Evolutionary conservation across 2,113 vertebrate species (phyloP).

Genomic region (Apteryx owenii): DNA sequence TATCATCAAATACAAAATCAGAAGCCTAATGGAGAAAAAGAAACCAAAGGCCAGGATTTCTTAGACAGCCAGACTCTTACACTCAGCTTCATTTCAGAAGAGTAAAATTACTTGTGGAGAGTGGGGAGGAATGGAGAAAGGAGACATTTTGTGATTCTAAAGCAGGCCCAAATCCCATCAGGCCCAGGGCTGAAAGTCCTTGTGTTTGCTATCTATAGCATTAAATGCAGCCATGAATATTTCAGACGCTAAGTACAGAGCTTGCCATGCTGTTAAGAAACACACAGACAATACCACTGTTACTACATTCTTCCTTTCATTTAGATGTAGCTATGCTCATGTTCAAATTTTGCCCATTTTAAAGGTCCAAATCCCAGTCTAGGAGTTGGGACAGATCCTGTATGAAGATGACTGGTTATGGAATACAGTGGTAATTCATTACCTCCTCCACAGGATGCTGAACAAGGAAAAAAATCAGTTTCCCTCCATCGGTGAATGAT

Average conservation of each 20-base stretch:
- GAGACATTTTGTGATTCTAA: neutral
- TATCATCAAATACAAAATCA: neutral
- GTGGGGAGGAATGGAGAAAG: neutral
- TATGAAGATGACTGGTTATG: neutral
- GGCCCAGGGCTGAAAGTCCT: neutral
- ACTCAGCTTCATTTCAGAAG: neutral
- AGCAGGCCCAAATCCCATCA: neutral
- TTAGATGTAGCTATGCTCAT: neutral
- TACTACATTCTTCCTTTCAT: neutral
- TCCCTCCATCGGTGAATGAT: constrained; percentile 96
- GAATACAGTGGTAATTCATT: constrained; percentile 10
- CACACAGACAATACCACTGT: neutral
- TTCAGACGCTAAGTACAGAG: neutral
- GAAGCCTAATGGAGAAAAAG: neutral
- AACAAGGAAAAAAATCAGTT: constrained; percentile 98
- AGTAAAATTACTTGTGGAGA: neutral
- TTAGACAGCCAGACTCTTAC: neutral
- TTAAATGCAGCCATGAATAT: neutral
- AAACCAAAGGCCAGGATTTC: neutral
- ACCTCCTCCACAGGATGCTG: constrained; percentile 96
- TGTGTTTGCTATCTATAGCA: neutral
- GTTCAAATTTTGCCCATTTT: neutral
- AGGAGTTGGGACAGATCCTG: neutral
- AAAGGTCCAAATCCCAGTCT: neutral
- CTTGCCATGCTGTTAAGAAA: neutral